Percentiles rank a stretch among this genome's conserved stretches.
phyloP scores from a whole-genome alignment of 1,140 invertebrate genomes.

The Riptortus pedestris region DNA sequence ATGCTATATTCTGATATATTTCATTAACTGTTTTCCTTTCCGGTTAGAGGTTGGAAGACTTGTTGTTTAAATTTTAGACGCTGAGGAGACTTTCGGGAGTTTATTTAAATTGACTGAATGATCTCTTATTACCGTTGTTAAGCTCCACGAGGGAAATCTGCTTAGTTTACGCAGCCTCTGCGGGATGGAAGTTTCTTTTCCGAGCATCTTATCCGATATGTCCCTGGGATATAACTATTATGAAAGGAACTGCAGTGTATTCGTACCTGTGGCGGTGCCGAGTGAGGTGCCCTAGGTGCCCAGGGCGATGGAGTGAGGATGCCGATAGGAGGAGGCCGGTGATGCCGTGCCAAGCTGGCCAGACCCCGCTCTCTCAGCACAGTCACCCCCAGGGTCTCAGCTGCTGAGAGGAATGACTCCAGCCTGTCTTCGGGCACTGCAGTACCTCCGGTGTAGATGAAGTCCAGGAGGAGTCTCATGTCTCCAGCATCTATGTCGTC shows the following conservation, averaged over 20 bases:
- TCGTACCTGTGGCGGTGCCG: not conserved
- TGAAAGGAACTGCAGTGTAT: not conserved
- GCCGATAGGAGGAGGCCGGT: slow-evolving; percentile 10
- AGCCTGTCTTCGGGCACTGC: slow-evolving; percentile 44
- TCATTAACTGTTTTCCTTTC: too few species aligned
- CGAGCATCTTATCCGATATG: too few species aligned
- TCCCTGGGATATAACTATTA: too few species aligned
- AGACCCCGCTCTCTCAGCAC: slow-evolving; percentile 39
- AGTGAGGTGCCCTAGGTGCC: slow-evolving; percentile 22
- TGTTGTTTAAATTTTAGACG: too few species aligned
- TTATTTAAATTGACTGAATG: too few species aligned
- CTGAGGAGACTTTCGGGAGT: too few species aligned
- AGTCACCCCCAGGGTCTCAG: slow-evolving; percentile 44
- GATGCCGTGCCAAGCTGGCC: slow-evolving; percentile 15
- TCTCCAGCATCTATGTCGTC: slow-evolving; percentile 46
- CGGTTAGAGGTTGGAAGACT: too few species aligned
- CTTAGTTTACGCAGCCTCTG: too few species aligned
- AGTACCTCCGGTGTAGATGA: slow-evolving; percentile 49
- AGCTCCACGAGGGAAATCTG: too few species aligned
- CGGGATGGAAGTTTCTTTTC: too few species aligned
- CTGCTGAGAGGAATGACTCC: slow-evolving; percentile 44
- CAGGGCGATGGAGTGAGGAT: slow-evolving; percentile 33
- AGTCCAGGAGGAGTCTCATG: slow-evolving; percentile 46
- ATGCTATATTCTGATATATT: too few species aligned
- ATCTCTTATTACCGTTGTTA: too few species aligned